Evolutionary conservation across 2,113 vertebrate species (phyloP), one percentile per base, ranked within the genome.

Genomic region (Anguilla rostrata): DNA sequence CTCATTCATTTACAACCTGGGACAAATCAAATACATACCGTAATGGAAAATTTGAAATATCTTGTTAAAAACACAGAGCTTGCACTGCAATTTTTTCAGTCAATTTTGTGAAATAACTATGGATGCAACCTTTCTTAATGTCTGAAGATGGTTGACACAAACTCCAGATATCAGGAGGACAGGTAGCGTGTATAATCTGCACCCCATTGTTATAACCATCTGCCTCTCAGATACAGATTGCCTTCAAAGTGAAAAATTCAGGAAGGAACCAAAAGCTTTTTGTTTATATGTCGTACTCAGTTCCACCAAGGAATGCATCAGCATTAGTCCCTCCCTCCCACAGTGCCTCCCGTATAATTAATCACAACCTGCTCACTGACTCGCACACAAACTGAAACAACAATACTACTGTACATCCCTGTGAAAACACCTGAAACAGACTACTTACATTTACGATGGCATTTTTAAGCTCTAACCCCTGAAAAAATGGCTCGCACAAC

Each of bases 121-220:
- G 34, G n/a, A 91, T 79, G 84, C 22, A 79, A 90, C 90, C 88
- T 92, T 91, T 89, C 88, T 90, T 90, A 92, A 91, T 88, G 91
- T 92, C 89, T 71, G 90, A 90, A 90, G 90, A 89, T 88, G 88
- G 88, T 92, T 93, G 93, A 89, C 56, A 82, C 79, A 57, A 57
- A 83, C 87, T 83, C 29, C 39, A 79, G 66, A 86, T n/a, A 22
- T 82, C 53, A 82, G 60, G 89, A 88, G 89, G 91, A 88, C 92
- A 90, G 87, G 86, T 88, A 86, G 87, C 71, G 87, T 86, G 88
- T 91, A 91, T 90, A 91, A 91, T 93, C 91, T 92, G 92, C 92
- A 88, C 87, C 95, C 95, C 88, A 91, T 93, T 22, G 94, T 86
- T 91, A 86, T 29, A 34, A 78, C 95, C 94, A 95, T 96, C 95